phyloP scores from a whole-genome alignment of 2,888 invertebrate species.

The Oscheius sp. region DNA sequence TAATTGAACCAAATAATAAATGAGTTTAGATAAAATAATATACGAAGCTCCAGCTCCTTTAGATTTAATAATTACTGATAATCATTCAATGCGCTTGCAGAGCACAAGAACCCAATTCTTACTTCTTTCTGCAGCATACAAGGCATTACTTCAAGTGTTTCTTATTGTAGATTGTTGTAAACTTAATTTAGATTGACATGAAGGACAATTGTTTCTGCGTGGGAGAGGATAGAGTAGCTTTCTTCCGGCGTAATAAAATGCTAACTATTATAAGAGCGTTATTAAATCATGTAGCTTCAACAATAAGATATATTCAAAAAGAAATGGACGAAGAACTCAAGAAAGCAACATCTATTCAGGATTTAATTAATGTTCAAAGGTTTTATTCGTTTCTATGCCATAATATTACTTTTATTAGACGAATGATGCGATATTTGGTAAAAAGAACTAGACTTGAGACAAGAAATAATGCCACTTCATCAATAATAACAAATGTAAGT shows the following conservation, averaged over 20 bases:
- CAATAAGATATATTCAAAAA: not conserved
- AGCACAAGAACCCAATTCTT: conserved; percentile 6
- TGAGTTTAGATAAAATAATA: not conserved
- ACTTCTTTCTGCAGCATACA: conserved; percentile 5
- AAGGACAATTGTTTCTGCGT: not conserved
- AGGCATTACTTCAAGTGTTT: conserved; percentile 1
- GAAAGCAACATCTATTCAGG: conserved; percentile 10
- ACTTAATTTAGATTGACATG: conserved; percentile 9
- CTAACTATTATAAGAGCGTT: not conserved
- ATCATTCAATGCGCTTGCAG: not conserved
- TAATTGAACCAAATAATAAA: not conserved
- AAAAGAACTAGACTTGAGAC: conserved; percentile 7
- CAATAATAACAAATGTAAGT: not conserved
- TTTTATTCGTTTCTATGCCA: not conserved
- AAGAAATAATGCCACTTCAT: conserved; percentile 3
- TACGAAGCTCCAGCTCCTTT: conserved; percentile 16
- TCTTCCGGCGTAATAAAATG: conserved; percentile 12
- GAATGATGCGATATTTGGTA: not conserved
- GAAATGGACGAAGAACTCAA: not conserved
- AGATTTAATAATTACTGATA: not conserved
- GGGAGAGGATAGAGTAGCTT: conserved; percentile 19
- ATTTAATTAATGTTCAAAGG: conserved; percentile 13
- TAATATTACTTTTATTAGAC: not conserved
- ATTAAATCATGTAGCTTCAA: conserved; percentile 5
- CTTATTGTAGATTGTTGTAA: not conserved